phyloP scores from a whole-genome alignment of 2,888 invertebrate genomes.

The Cataglyphis albicans region DNA sequence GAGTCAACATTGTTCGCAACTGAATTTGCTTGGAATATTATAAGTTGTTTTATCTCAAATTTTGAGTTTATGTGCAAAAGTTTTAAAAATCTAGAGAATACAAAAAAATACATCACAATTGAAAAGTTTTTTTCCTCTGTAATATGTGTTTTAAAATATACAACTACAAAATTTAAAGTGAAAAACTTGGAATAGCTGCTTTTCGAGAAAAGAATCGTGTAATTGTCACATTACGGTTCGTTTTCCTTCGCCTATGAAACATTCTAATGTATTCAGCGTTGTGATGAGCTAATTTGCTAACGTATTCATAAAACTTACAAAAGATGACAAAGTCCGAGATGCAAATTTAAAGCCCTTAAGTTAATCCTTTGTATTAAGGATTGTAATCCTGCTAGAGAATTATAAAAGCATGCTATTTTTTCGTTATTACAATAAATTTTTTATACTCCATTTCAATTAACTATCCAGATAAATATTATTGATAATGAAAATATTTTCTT shows the following conservation, averaged over 20 bases:
- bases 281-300: slow-evolving; percentile 12
- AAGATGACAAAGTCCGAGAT: neutral
- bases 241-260: neutral
- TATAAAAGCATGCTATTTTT: neutral
- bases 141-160: neutral
- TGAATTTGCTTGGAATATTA: slow-evolving; percentile 11
- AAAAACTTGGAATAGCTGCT: neutral
- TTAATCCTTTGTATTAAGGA: neutral
- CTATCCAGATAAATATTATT: neutral
- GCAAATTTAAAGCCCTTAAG: slow-evolving; percentile 4
- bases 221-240: slow-evolving; percentile 7
- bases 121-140: neutral
- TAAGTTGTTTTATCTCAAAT: slow-evolving; percentile 19
- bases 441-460: neutral
- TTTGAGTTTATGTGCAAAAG: slow-evolving; percentile 6
- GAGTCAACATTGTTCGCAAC: neutral
- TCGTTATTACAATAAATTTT: neutral
- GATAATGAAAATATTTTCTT: neutral
- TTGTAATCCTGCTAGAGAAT: neutral
- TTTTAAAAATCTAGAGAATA: slow-evolving; percentile 17
- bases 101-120: neutral
- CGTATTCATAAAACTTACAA: slow-evolving; percentile 9
- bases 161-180: neutral
- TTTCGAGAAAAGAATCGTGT: neutral
- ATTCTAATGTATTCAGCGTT: neutral